These are phyloP conservation scores for Epiblema foenella DNA, from an alignment of 2,888 invertebrate species.

Conservation along the genomic window DNA sequence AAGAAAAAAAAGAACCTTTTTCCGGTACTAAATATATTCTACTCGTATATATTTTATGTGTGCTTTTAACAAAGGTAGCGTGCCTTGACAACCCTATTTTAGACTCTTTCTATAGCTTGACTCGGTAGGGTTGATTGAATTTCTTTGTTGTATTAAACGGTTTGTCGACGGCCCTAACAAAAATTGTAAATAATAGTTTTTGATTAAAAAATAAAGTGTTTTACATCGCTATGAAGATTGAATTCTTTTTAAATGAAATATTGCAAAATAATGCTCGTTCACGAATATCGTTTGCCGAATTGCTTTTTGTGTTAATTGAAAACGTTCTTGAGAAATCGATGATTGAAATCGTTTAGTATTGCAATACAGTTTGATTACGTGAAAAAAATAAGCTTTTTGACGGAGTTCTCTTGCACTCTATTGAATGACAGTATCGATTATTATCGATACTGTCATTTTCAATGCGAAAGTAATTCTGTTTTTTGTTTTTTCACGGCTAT, in stretches of 20 bases:
- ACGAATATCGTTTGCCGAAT: neutral
- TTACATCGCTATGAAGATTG: neutral
- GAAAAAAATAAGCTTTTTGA: too few species aligned
- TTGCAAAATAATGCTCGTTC: neutral
- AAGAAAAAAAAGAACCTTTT: too few species aligned
- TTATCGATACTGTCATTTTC: too few species aligned
- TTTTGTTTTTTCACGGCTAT: too few species aligned
- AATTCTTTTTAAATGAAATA: neutral
- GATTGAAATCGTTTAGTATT: neutral
- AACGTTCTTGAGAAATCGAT: neutral
- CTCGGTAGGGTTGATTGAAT: conserved; percentile 33
- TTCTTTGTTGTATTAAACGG: conserved; percentile 22
- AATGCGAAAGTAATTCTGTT: too few species aligned
- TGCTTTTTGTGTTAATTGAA: neutral
- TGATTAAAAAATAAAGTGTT: conserved; percentile 7
- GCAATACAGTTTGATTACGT: too few species aligned
- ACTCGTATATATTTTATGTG: too few species aligned
- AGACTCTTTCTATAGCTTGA: conserved; percentile 9
- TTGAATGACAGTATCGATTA: too few species aligned
- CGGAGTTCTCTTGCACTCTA: too few species aligned
- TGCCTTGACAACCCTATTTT: conserved; percentile 26
- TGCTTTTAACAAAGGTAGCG: neutral
- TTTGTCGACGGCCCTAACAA: conserved; percentile 23
- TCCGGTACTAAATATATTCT: too few species aligned
- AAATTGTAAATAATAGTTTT: conserved; percentile 14